These are phyloP conservation scores for Pelodytes ibericus DNA, from an alignment of 2,797 vertebrate species.

Conservation along the genomic window DNA sequence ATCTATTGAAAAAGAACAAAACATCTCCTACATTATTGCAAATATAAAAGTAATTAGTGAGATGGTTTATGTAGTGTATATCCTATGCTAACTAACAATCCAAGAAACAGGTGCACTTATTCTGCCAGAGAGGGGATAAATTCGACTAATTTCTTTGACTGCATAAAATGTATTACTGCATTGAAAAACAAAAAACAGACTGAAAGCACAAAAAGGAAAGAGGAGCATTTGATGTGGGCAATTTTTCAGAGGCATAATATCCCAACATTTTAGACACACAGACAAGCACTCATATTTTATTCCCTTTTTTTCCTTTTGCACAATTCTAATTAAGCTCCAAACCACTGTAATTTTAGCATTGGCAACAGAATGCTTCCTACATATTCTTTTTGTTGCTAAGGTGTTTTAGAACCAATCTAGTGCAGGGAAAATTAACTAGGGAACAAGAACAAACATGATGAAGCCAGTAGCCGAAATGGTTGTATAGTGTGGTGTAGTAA, in stretches of 20 bases:
- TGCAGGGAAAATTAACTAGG: neutral
- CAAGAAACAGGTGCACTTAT: neutral
- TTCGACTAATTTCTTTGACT: neutral
- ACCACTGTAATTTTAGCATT: neutral
- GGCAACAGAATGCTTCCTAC: neutral
- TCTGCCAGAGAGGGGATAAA: neutral
- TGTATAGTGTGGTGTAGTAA: too few species aligned
- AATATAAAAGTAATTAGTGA: too few species aligned
- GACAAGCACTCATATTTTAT: neutral
- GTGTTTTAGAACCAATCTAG: neutral
- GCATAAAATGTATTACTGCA: neutral
- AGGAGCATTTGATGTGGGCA: neutral
- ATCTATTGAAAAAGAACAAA: too few species aligned
- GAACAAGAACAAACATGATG: neutral
- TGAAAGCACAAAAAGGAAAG: neutral
- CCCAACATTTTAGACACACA: neutral
- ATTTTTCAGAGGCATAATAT: neutral
- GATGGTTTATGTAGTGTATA: too few species aligned
- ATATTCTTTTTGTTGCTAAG: neutral
- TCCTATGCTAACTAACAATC: neutral
- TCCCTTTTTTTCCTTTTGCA: neutral
- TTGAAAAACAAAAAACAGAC: too few species aligned
- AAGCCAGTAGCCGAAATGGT: neutral
- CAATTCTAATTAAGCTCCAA: constrained; percentile 5
- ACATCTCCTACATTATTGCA: too few species aligned